Evolutionary conservation across 2,797 vertebrate genomes (phyloP), one percentile per base, ranked within the genome.

Genomic region (Phoeniculus purpureus): DNA sequence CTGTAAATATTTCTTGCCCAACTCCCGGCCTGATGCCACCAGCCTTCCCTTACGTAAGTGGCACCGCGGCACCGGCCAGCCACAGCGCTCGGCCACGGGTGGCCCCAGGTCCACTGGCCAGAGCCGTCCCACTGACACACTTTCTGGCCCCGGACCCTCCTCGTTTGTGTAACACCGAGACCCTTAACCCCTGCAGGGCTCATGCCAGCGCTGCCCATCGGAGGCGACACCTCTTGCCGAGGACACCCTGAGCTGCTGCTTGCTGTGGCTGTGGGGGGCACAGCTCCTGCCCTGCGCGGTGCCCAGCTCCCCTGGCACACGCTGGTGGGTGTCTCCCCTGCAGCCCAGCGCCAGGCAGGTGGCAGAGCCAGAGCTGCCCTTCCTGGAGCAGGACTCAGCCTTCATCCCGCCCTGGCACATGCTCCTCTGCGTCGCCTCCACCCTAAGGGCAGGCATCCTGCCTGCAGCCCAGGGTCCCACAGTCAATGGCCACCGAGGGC

Each of bases 91-190:
- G 10, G 55, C 34, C 18, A 7, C 8, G 9, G 40, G 70, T 61
- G 87, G 84, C 54, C 70, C 77, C 71, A 4, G 11, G 64, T 4
- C 40, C 16, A 85, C 48, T 25, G n/a, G 25, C 16, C 2, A 60
- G 34, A 77, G 85, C 93, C 94, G 48, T 52, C 50, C 96, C 85
- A 96, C 93, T 97, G 96, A 97, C 96, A 97, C 91, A 95, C 91
- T 96, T 96, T 79, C 73, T 43, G 94, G 92, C 83, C 21, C 22
- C 10, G 86, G 77, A 79, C 90, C 34, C 85, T 21, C 31, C 22
- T 6, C 3, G 10, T 89, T 96, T 96, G 95, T 92, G 84, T 96
- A 95, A 96, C 65, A 4, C 62, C 10, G 2, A 4, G 2, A 74
- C 84, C 47, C 0, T 90, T 82, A 93, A 90, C 94, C 88, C 94